Evolutionary conservation across 2,888 invertebrate species (phyloP), one percentile per base, ranked within the genome.

Genomic region (Galerucella calmariensis): DNA sequence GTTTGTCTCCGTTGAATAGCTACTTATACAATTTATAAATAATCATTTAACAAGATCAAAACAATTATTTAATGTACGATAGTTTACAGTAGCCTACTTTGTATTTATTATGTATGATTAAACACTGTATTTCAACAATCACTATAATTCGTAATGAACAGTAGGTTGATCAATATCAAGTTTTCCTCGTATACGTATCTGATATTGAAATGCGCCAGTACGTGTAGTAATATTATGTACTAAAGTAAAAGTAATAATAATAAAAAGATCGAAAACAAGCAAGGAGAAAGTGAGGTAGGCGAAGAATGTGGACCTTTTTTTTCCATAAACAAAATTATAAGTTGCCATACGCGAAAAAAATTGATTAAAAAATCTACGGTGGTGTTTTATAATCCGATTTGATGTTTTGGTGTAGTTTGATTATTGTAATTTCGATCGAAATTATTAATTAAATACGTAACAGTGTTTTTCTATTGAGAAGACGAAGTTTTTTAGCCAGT

Each of bases 221-320:
- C 6, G 48, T 41, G 62, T 62, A 56, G 51, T 46, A 46, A 66
- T 71, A 71, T 58, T 59, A 66, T 53, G 59, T 72, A 72, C 58
- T 72, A 72, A 72, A 72, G 72, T 72, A 72, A 72, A 72, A 72
- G 72, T 72, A 72, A 67, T 72, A 67, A 72, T 72, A 67, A 66
- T 72, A 58, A 72, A 72, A 72, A 72, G 41, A 59, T 72, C 66
- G 72, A 59, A 72, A 72, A 72, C 53, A 66, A 59, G 72, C 67
- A 66, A 72, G 63, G 70, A 70, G 72, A 72, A 72, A 72, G 72
- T 72, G 59, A 66, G 48, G 66, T 66, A 58, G 66, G 66, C 66
- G 72, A 72, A 72, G 72, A 72, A 72, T 72, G 72, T 72, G 66
- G 59, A 72, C 72, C 72, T 72, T 65, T 71, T 71, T 65, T 65